Conservation (phyloP, 2,113 vertebrate species). For the Pituophis catenifer region DNA sequence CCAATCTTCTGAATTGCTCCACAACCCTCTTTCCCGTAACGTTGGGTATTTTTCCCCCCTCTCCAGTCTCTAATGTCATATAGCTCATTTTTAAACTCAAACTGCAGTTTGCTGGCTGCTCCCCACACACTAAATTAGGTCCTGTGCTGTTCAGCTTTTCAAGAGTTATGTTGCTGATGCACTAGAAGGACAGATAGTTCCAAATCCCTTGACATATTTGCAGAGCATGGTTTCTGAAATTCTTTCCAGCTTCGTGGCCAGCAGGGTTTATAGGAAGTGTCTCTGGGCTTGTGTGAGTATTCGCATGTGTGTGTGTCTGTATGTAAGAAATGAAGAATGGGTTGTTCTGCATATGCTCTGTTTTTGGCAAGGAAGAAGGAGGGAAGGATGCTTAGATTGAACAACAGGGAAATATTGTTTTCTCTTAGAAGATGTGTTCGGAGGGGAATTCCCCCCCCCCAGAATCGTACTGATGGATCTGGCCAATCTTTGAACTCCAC, state of each 20-base stretch:
- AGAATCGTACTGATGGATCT: not conserved
- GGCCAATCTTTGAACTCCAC: not conserved
- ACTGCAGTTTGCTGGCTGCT: not conserved
- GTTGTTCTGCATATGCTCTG: not conserved
- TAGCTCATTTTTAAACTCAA: not conserved
- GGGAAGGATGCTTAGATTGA: not conserved
- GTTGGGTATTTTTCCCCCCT: not conserved
- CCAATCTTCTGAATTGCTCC: not conserved
- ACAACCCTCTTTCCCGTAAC: not conserved
- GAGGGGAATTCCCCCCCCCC: accelerated
- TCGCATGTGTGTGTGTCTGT: not conserved
- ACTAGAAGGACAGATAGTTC: not conserved
- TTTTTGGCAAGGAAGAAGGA: not conserved
- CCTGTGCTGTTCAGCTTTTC: not conserved
- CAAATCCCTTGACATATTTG: not conserved
- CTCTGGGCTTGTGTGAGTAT: not conserved
- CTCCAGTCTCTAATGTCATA: not conserved
- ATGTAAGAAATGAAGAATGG: not conserved
- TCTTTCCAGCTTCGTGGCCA: not conserved
- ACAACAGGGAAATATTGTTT: not conserved
- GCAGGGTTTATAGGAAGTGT: not conserved
- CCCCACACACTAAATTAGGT: not conserved
- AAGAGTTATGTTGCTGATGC: not conserved
- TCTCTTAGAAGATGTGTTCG: not conserved
- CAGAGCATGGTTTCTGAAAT: not conserved